Conservation (phyloP, 2,888 invertebrate species). For the Mactromeris polynyma region DNA sequence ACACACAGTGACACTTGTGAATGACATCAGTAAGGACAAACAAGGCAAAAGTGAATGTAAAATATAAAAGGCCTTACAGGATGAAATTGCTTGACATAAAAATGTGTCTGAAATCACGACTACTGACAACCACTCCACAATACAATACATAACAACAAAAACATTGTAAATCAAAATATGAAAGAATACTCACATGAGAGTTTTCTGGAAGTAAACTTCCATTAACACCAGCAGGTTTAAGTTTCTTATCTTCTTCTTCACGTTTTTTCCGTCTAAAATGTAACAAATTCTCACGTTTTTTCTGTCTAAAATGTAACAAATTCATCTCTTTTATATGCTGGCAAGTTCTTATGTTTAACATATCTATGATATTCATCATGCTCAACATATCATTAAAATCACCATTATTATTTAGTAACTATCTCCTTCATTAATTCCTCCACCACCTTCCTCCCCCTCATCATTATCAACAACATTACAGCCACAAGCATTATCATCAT, state of each 20-base stretch:
- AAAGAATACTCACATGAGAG: conserved; percentile 37
- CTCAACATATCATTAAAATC: not conserved
- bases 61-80: too few species aligned
- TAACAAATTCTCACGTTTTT: not conserved
- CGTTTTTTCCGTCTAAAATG: conserved; percentile 22
- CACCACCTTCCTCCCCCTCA: not conserved
- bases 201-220: conserved; percentile 52
- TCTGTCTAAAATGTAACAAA: not conserved
- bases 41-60: too few species aligned
- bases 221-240: conserved; percentile 22
- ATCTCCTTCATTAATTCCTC: too few species aligned
- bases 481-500: not conserved
- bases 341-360: not conserved
- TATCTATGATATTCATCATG: not conserved
- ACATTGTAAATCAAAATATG: not conserved
- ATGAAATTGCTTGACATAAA: too few species aligned
- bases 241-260: conserved; percentile 12
- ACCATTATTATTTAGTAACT: not conserved
- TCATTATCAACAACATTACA: not conserved
- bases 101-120: too few species aligned
- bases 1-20: too few species aligned
- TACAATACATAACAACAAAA: not conserved
- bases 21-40: too few species aligned
- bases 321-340: not conserved
- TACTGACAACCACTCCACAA: not conserved